These are phyloP conservation scores for Brachionus koreanus DNA, from an alignment of 1,140 invertebrate species.

Conservation along the genomic window DNA sequence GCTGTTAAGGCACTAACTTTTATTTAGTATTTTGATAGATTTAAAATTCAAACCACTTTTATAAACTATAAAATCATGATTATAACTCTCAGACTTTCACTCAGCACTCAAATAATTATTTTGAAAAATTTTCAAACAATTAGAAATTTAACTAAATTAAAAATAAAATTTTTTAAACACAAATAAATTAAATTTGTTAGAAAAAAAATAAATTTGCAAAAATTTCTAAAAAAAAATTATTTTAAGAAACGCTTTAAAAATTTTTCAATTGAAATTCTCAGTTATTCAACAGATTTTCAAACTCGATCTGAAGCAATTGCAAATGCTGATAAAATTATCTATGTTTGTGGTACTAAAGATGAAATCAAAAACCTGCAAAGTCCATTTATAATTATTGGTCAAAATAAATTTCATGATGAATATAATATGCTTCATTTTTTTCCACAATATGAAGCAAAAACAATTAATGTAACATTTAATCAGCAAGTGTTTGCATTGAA, in stretches of 20 bases:
- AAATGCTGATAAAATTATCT: not conserved
- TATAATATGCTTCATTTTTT: slow-evolving; percentile 21
- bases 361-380: not conserved
- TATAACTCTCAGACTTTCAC: too few species aligned
- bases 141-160: too few species aligned
- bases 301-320: not conserved
- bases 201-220: not conserved
- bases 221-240: not conserved
- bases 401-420: slow-evolving; percentile 23
- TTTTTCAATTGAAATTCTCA: not conserved
- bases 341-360: slow-evolving; percentile 17
- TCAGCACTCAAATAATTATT: too few species aligned
- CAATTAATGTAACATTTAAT: not conserved
- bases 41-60: too few species aligned
- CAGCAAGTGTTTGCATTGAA: not conserved
- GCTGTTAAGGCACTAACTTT: too few species aligned
- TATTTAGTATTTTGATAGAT: too few species aligned
- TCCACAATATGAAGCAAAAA: not conserved
- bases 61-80: too few species aligned
- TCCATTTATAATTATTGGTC: not conserved
- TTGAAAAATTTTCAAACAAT: too few species aligned
- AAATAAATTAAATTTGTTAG: not conserved
- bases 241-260: slow-evolving; percentile 10
- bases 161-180: not conserved
- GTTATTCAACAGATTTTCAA: not conserved